A percentile compares a stretch with the other conserved stretches of the same genome.
Conservation (phyloP, 2,113 vertebrate species). For the Boleophthalmus pectinirostris region DNA sequence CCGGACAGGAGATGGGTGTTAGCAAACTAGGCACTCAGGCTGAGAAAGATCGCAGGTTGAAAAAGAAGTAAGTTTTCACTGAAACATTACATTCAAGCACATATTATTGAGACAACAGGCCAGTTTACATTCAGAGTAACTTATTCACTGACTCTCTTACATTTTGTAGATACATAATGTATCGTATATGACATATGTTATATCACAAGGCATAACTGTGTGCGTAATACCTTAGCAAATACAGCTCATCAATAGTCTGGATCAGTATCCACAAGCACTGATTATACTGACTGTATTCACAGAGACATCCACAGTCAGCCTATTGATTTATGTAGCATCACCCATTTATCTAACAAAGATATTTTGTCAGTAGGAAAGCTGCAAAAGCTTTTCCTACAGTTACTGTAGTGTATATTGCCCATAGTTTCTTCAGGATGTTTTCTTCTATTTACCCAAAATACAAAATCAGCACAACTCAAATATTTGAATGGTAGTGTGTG, state of each 20-base stretch:
- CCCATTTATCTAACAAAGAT: constrained; percentile 49
- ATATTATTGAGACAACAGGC: not conserved
- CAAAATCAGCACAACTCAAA: constrained; percentile 9
- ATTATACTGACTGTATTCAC: constrained; percentile 44
- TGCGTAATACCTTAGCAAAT: constrained; percentile 16
- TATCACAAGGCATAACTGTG: not conserved
- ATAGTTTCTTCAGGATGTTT: constrained; percentile 10
- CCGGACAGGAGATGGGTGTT: constrained; percentile 89
- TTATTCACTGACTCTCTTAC: not conserved
- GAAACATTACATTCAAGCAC: too few relatives aligned
- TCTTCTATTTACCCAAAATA: constrained; percentile 7
- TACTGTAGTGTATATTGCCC: constrained; percentile 14
- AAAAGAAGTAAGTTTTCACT: constrained; percentile 91
- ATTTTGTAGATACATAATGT: not conserved
- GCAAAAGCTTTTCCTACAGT: constrained; percentile 23
- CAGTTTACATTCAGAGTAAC: not conserved
- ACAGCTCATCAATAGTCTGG: constrained; percentile 38
- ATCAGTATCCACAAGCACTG: constrained; percentile 32
- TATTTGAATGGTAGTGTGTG: constrained; percentile 33
- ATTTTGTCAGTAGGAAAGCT: constrained; percentile 36
- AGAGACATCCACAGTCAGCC: constrained; percentile 43
- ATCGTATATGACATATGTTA: not conserved
- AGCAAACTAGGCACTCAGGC: constrained; percentile 97
- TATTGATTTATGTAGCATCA: constrained; percentile 53
- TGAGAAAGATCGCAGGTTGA: constrained; percentile 95